phyloP scores from a whole-genome alignment of 2,888 invertebrate genomes.

The Omphaloscelis lunosa region DNA sequence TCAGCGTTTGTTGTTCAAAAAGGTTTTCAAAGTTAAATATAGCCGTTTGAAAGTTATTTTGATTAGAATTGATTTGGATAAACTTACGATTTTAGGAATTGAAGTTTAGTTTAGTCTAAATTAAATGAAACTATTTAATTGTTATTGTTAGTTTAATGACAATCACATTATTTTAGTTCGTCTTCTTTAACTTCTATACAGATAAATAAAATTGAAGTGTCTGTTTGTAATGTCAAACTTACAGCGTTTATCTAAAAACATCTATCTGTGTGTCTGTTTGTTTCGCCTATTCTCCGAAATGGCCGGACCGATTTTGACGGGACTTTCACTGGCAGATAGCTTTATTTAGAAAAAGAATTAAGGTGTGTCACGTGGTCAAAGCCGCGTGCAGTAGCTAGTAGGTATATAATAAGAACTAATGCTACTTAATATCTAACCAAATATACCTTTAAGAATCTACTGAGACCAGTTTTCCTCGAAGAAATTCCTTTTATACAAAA shows the following conservation, averaged over 20 bases:
- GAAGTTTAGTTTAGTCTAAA: not conserved
- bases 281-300: too few species aligned
- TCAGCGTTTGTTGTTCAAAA: not conserved
- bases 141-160: not conserved
- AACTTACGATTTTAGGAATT: not conserved
- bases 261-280: too few species aligned
- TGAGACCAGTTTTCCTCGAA: not conserved
- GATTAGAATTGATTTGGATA: not conserved
- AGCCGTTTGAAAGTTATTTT: not conserved
- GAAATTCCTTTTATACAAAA: not conserved
- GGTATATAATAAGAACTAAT: too few species aligned
- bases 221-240: too few species aligned
- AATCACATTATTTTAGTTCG: not conserved
- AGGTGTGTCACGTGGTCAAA: too few species aligned
- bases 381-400: too few species aligned
- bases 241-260: too few species aligned
- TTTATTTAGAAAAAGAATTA: too few species aligned
- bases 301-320: too few species aligned
- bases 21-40: not conserved
- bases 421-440: not conserved
- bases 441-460: not conserved
- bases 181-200: too few species aligned
- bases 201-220: too few species aligned
- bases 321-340: too few species aligned
- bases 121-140: not conserved